Evolutionary conservation across 2,888 invertebrate species (phyloP).

Genomic region (Agelastica alni): DNA sequence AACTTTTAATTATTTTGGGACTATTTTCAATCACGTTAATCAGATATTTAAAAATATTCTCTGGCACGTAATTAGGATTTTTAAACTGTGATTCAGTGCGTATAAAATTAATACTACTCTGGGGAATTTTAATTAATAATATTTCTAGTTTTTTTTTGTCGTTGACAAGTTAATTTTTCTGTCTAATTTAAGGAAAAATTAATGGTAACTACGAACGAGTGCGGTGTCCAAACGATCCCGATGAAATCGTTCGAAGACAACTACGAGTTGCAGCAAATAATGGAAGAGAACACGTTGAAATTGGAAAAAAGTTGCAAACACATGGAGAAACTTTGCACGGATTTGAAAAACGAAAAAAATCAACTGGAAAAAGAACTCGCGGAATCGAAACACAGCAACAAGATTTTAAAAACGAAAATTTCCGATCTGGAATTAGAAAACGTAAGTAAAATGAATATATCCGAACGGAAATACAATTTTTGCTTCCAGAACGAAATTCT

Average conservation of each 20-base stretch:
- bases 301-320: conserved; percentile 52
- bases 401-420: conserved; percentile 45
- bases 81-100: not conserved
- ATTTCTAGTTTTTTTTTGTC: no score
- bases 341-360: conserved; percentile 51
- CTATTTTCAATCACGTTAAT: no score
- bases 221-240: conserved; percentile 45
- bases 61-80: no score
- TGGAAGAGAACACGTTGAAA: conserved; percentile 52
- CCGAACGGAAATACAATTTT: not conserved
- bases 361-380: conserved; percentile 46
- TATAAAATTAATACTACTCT: not conserved
- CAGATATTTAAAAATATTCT: no score
- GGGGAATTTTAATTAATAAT: no score
- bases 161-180: not conserved
- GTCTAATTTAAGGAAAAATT: conserved; percentile 34
- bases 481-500: conserved; percentile 35
- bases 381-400: conserved; percentile 45
- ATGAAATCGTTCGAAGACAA: conserved; percentile 40
- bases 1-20: no score
- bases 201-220: conserved; percentile 21
- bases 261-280: conserved; percentile 48
- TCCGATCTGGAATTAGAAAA: conserved; percentile 47
- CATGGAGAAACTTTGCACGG: conserved; percentile 50
- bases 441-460: conserved; percentile 36